A percentile compares a stretch with the other conserved stretches of the same genome.
Conservation (phyloP, 2,113 vertebrate genomes). For the Tenrec ecaudatus region DNA sequence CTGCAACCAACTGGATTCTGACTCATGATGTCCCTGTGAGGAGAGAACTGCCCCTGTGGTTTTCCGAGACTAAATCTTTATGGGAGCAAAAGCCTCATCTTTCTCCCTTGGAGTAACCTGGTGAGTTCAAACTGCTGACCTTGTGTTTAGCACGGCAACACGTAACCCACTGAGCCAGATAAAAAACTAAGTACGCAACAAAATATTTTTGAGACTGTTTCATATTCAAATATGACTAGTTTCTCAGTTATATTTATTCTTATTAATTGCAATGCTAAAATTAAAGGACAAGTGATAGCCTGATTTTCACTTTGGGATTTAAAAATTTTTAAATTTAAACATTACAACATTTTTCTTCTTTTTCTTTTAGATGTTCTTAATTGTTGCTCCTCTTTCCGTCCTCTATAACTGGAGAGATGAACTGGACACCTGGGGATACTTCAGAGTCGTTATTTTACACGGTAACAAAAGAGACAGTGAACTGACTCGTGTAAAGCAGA, state of each 20-base stretch:
- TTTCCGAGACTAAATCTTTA: no score
- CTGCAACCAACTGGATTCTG: no score
- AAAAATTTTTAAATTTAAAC: no score
- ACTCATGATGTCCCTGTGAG: no score
- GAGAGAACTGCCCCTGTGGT: no score
- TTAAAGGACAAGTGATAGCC: constrained; percentile 11
- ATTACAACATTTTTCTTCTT: not conserved
- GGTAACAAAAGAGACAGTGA: constrained; percentile 93
- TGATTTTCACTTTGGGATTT: constrained; percentile 6
- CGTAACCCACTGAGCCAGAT: not conserved
- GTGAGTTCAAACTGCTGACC: no score
- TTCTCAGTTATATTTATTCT: constrained; percentile 1
- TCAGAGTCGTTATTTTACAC: constrained; percentile 92
- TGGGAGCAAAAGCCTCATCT: no score
- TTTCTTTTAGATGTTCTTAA: constrained; percentile 91
- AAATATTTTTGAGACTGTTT: not conserved
- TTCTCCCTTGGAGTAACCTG: no score
- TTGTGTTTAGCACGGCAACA: no score
- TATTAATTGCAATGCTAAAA: constrained; percentile 3
- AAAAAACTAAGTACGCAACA: constrained; percentile 15
- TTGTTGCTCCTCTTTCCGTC: constrained; percentile 96
- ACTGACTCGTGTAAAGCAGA: constrained; percentile 91
- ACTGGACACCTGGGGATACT: constrained; percentile 97
- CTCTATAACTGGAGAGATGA: constrained; percentile 99
- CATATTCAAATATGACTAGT: constrained; percentile 10